These are phyloP conservation scores for Eulemur coronatus DNA, from an alignment of 2,797 vertebrate genomes.

Conservation along the genomic window DNA sequence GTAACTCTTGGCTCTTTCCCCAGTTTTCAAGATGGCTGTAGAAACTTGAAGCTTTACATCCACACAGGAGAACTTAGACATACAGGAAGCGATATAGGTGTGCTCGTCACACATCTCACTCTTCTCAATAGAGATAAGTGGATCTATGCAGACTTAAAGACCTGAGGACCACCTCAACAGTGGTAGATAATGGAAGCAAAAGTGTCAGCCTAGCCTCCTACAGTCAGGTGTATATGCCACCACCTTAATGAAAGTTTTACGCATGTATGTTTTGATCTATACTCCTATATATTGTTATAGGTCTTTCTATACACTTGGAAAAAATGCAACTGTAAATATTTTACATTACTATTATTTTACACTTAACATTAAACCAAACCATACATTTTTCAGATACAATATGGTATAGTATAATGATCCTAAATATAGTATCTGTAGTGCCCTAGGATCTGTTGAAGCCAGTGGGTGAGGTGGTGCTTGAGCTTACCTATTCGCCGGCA, in stretches of 20 bases:
- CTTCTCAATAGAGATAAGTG: neutral
- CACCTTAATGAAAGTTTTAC: neutral
- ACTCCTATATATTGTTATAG: neutral
- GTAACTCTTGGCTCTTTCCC: neutral
- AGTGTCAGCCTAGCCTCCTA: fast-evolving
- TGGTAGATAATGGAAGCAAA: neutral
- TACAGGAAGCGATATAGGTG: neutral
- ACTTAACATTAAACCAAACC: neutral
- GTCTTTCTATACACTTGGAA: neutral
- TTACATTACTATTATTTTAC: neutral
- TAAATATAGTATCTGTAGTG: neutral
- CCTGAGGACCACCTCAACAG: neutral
- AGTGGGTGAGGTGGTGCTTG: neutral
- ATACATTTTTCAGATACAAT: neutral
- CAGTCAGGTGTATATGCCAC: neutral
- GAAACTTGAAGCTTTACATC: neutral
- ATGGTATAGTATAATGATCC: neutral
- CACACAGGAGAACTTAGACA: neutral
- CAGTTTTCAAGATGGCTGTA: neutral
- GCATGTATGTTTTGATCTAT: neutral
- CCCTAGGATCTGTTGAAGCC: neutral
- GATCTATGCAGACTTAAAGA: neutral
- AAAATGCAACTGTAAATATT: neutral
- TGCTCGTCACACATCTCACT: neutral
- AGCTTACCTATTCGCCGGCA: neutral